Evolutionary conservation across 2,888 invertebrate genomes (phyloP).

Genomic region (Thecophora atra): DNA sequence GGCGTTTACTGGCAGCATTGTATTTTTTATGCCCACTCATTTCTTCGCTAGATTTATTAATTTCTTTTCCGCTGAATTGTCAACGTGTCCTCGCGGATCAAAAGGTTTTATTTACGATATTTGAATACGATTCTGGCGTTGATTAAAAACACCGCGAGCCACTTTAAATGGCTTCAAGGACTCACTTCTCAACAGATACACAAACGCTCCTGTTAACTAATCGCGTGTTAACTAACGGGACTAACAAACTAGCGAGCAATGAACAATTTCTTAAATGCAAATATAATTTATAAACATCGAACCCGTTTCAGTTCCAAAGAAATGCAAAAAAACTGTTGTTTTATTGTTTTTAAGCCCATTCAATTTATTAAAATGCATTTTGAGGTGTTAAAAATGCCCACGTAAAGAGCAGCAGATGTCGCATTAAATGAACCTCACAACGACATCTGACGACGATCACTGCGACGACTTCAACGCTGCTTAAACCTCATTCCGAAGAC

Average conservation of each 20-base stretch:
- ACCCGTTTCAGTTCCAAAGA: too few species aligned
- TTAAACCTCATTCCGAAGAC: background rate
- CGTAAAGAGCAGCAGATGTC: background rate
- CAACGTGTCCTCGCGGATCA: constrained; percentile 4
- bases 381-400: background rate
- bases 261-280: too few species aligned
- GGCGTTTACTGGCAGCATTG: background rate
- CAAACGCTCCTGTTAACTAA: background rate
- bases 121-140: constrained; percentile 13
- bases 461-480: background rate
- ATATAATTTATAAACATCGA: too few species aligned
- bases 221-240: background rate
- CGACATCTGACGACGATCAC: background rate
- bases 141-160: constrained; percentile 9
- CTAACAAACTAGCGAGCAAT: too few species aligned
- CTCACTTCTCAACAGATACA: background rate
- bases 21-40: constrained; percentile 10
- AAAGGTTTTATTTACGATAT: constrained; percentile 8
- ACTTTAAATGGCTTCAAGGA: background rate
- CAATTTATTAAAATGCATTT: background rate
- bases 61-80: constrained; percentile 30
- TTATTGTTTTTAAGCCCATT: too few species aligned
- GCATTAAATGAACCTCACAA: constrained; percentile 1
- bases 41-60: constrained; percentile 16
- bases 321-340: too few species aligned